Evolutionary conservation across 1,140 invertebrate genomes (phyloP).

Genomic region (Achroia grisella): DNA sequence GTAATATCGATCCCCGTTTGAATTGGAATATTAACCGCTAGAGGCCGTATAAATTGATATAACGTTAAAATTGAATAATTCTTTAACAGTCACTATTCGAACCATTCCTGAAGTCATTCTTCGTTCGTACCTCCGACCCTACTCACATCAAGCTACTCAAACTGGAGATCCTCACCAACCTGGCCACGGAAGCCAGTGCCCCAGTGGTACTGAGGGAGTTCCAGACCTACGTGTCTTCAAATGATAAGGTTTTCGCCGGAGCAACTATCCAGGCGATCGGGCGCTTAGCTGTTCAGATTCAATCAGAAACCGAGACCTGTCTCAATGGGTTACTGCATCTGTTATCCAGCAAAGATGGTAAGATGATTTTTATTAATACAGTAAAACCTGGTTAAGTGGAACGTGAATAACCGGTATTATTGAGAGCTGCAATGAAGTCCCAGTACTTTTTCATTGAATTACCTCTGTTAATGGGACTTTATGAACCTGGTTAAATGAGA

Average conservation of each 20-base stretch:
- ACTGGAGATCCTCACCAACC: slow-evolving; percentile 96
- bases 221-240: slow-evolving; percentile 98
- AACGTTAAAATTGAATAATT: no score
- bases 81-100: slow-evolving; percentile 91
- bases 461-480: no score
- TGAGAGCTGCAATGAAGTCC: no score
- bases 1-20: no score
- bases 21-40: no score
- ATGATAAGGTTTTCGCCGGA: no score
- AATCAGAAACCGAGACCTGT: slow-evolving; percentile 95
- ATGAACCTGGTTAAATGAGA: no score
- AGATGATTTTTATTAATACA: slow-evolving; percentile 33
- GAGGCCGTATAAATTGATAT: no score
- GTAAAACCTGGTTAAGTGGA: no score
- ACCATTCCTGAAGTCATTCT: slow-evolving; percentile 98
- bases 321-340: slow-evolving; percentile 94
- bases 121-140: slow-evolving; percentile 96
- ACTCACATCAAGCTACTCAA: slow-evolving; percentile 98
- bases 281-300: slow-evolving; percentile 91
- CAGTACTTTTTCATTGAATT: no score
- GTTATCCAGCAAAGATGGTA: slow-evolving; percentile 95
- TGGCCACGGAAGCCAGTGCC: slow-evolving; percentile 96
- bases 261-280: slow-evolving; percentile 98
- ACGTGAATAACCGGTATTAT: no score
- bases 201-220: slow-evolving; percentile 98